phyloP scores from a whole-genome alignment of 2,797 vertebrate genomes.

The Sebastes nivosus region DNA sequence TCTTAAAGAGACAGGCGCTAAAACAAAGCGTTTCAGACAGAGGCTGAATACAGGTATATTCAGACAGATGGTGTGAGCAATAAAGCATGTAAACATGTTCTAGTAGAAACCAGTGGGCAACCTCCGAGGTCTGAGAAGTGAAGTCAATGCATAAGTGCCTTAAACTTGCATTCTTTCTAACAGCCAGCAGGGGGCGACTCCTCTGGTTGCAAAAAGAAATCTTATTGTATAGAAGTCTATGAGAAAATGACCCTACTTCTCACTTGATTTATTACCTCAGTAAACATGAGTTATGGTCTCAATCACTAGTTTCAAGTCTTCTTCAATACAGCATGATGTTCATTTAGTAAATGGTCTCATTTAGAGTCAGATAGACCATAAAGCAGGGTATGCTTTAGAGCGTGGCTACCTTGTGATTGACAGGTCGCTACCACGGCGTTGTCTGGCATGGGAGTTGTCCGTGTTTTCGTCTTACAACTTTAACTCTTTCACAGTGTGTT shows the following conservation, averaged over 20 bases:
- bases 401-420: background rate
- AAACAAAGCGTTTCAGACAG: background rate
- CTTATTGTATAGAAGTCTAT: background rate
- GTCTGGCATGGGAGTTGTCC: fast-evolving
- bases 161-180: fast-evolving
- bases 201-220: background rate
- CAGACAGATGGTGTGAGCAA: background rate
- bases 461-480: background rate
- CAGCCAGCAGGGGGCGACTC: background rate
- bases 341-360: background rate
- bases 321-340: background rate
- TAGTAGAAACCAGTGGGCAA: background rate
- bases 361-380: background rate
- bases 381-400: fast-evolving
- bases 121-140: background rate
- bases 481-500: background rate
- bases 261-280: background rate
- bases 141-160: fast-evolving
- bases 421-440: background rate
- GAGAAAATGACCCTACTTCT: background rate
- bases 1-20: background rate
- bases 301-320: background rate
- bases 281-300: background rate
- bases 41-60: background rate
- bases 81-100: background rate